Evolutionary conservation across 2,797 vertebrate species (phyloP).

Genomic region (Sarcophilus harrisii): DNA sequence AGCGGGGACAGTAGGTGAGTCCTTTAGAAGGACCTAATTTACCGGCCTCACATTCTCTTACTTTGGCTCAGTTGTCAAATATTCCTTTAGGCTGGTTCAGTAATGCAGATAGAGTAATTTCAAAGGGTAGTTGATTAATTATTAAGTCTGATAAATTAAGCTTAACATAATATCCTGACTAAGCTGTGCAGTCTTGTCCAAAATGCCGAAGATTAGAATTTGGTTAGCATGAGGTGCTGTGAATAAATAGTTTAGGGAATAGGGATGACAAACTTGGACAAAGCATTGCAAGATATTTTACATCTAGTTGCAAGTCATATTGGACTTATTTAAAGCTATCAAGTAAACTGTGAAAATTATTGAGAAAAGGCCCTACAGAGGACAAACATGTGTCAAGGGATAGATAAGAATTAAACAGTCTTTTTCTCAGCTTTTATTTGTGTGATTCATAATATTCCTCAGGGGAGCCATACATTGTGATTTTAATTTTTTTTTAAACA

Average conservation of each 20-base stretch:
- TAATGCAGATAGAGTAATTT: background rate
- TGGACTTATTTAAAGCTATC: background rate
- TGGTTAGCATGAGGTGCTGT: background rate
- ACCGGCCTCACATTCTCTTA: background rate
- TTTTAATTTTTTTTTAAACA: background rate
- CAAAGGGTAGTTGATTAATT: background rate
- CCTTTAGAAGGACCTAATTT: fast-evolving
- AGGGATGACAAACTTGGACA: background rate
- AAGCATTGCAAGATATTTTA: background rate
- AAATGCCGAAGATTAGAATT: background rate
- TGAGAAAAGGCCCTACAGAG: background rate
- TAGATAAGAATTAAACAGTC: background rate
- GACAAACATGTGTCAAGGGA: background rate
- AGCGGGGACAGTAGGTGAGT: constrained; percentile 92
- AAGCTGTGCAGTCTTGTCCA: background rate
- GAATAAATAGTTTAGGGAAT: background rate
- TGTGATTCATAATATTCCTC: background rate
- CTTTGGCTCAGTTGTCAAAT: background rate
- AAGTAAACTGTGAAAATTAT: background rate
- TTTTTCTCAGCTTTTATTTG: background rate
- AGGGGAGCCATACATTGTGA: background rate
- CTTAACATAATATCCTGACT: background rate
- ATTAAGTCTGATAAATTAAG: background rate
- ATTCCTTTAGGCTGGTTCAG: background rate
- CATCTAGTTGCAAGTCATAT: background rate